A percentile compares a stretch with the other conserved stretches of the same genome.
Conservation (phyloP, 2,797 vertebrate species). For the Eupleurogrammus muticus region DNA sequence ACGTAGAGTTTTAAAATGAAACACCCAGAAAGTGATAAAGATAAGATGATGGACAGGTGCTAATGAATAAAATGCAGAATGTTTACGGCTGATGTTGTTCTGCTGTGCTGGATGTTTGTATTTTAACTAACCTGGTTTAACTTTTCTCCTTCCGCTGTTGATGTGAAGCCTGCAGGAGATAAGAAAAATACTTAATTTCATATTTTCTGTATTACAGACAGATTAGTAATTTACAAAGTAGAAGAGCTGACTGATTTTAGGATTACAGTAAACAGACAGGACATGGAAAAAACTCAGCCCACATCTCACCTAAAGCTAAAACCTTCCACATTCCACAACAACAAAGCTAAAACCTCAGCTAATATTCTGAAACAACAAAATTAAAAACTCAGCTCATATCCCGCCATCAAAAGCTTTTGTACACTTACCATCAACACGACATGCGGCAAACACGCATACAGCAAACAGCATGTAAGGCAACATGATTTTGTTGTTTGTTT, state of each 20-base stretch:
- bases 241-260: background rate
- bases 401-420: background rate
- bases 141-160: conserved; percentile 33
- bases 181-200: background rate
- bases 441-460: conserved; percentile 36
- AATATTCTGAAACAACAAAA: no score
- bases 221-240: background rate
- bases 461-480: conserved; percentile 13
- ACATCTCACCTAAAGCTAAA: no score
- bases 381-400: background rate
- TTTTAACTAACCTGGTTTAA: conserved; percentile 53
- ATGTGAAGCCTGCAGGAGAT: conserved; percentile 50
- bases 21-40: no score
- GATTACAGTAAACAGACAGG: background rate
- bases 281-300: background rate
- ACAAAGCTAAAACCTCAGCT: background rate
- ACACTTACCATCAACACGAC: conserved; percentile 59
- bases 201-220: background rate
- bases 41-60: background rate
- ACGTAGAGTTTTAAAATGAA: no score
- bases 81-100: background rate
- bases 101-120: background rate
- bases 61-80: background rate
- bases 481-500: conserved; percentile 17
- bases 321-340: no score